Evolutionary conservation across 53 echinoderm and acorn worm genomes (phyloP).

Genomic region (Henricia sp.): DNA sequence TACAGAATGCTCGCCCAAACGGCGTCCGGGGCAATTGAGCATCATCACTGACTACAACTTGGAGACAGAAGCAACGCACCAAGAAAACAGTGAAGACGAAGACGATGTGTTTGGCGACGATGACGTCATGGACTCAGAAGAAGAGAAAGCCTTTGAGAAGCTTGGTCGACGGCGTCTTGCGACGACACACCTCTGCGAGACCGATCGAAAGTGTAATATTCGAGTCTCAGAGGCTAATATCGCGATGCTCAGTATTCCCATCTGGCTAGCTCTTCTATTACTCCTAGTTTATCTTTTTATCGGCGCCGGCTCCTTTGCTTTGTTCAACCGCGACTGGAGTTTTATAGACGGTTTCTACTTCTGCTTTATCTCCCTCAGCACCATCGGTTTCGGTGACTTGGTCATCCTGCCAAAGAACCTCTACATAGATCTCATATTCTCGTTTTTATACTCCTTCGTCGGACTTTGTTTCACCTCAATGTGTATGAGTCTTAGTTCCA

Average conservation of each 20-base stretch:
- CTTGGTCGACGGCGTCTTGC: slow-evolving; percentile 5
- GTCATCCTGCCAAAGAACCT: slow-evolving; percentile 61
- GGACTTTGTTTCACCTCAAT: slow-evolving; percentile 91
- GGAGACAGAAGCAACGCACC: neutral
- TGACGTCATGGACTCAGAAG: slow-evolving; percentile 47
- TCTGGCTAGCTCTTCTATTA: slow-evolving; percentile 80
- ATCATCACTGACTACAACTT: slow-evolving; percentile 3
- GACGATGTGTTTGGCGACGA: slow-evolving; percentile 5
- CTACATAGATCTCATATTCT: slow-evolving; percentile 58
- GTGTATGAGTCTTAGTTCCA: slow-evolving; percentile 87
- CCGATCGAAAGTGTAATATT: slow-evolving; percentile 37
- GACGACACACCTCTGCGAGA: slow-evolving; percentile 3
- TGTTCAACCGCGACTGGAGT: slow-evolving; percentile 58
- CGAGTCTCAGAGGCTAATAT: slow-evolving; percentile 70
- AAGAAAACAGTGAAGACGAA: slow-evolving; percentile 3
- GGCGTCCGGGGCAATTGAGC: neutral
- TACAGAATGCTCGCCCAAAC: slow-evolving; percentile 50
- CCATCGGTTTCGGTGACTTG: slow-evolving; percentile 93
- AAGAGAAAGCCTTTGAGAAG: slow-evolving; percentile 22
- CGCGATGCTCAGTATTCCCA: slow-evolving; percentile 75
- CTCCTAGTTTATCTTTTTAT: slow-evolving; percentile 74
- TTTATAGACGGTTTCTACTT: slow-evolving; percentile 85
- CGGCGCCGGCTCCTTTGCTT: slow-evolving; percentile 71
- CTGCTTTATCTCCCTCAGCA: slow-evolving; percentile 90
- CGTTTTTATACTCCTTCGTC: slow-evolving; percentile 78